Evolutionary conservation across 2,888 invertebrate genomes (phyloP).

Genomic region (Pyralis farinalis): DNA sequence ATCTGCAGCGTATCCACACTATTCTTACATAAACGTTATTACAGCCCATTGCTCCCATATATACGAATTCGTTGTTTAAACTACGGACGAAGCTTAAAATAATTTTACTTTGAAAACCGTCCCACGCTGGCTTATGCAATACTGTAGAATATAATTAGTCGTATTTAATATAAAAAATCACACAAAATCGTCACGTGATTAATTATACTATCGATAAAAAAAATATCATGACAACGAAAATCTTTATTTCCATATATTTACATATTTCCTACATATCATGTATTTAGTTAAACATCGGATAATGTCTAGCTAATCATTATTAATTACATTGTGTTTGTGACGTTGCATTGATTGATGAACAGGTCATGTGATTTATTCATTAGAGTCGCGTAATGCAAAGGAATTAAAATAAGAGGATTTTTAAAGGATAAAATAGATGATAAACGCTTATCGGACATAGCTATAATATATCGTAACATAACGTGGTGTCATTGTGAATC

Average conservation of each 20-base stretch:
- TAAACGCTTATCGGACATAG: too few species aligned
- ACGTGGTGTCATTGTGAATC: too few species aligned
- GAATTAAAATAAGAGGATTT: too few species aligned
- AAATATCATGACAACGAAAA: neutral
- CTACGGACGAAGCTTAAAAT: constrained; percentile 57
- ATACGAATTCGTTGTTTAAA: constrained; percentile 63
- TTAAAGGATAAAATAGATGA: too few species aligned
- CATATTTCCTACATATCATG: neutral
- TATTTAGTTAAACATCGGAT: constrained; percentile 10
- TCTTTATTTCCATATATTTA: neutral
- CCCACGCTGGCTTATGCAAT: constrained; percentile 18
- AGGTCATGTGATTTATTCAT: neutral
- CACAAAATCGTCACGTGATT: neutral
- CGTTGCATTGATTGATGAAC: constrained; percentile 15
- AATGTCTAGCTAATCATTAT: constrained; percentile 32
- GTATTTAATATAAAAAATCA: neutral
- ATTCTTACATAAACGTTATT: constrained; percentile 48
- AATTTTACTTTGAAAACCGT: constrained; percentile 55
- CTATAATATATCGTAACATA: too few species aligned
- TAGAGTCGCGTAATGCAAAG: neutral
- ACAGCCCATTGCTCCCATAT: constrained; percentile 61
- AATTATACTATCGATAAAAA: constrained; percentile 5
- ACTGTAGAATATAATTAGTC: neutral
- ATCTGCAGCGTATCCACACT: constrained; percentile 37
- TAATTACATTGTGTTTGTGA: constrained; percentile 26